Evolutionary conservation across 2,797 vertebrate genomes (phyloP).

Genomic region (Bovichtus variegatus): DNA sequence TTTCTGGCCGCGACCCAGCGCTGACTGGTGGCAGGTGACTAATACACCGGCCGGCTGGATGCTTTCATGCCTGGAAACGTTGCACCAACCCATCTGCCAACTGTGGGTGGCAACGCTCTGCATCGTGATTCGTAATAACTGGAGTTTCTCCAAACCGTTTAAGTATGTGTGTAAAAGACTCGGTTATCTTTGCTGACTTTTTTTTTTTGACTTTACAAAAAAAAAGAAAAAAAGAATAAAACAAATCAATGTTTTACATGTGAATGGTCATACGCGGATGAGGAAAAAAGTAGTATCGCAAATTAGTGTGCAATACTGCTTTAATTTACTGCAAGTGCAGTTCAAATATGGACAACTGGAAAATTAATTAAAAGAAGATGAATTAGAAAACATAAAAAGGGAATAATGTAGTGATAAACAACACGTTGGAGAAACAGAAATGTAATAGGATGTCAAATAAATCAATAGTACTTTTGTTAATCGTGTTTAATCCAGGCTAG

Average conservation of each 20-base stretch:
- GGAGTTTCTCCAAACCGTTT: slow-evolving; percentile 48
- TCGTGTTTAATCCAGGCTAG: background rate
- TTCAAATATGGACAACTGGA: background rate
- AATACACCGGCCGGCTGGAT: slow-evolving; percentile 69
- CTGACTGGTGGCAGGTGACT: slow-evolving; percentile 76
- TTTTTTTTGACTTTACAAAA: too few relatives aligned
- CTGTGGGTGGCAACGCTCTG: slow-evolving; percentile 57
- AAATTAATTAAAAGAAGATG: too few relatives aligned
- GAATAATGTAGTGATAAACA: background rate
- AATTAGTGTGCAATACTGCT: too few relatives aligned
- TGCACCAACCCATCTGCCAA: slow-evolving; percentile 64
- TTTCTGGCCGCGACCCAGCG: slow-evolving; percentile 55
- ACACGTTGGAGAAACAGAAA: too few relatives aligned
- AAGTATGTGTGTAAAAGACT: slow-evolving; percentile 20
- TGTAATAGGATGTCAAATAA: background rate
- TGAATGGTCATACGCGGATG: too few relatives aligned
- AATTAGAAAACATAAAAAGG: background rate
- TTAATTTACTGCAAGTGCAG: background rate
- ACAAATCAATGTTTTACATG: too few relatives aligned
- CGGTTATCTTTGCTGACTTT: slow-evolving; percentile 29
- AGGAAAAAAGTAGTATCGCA: too few relatives aligned
- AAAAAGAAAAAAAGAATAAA: too few relatives aligned
- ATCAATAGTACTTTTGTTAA: background rate
- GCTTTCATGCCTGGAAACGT: slow-evolving; percentile 62
- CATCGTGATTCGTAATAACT: slow-evolving; percentile 55